phyloP scores from a whole-genome alignment of 2,888 invertebrate genomes.

The Sarcophaga variegata region DNA sequence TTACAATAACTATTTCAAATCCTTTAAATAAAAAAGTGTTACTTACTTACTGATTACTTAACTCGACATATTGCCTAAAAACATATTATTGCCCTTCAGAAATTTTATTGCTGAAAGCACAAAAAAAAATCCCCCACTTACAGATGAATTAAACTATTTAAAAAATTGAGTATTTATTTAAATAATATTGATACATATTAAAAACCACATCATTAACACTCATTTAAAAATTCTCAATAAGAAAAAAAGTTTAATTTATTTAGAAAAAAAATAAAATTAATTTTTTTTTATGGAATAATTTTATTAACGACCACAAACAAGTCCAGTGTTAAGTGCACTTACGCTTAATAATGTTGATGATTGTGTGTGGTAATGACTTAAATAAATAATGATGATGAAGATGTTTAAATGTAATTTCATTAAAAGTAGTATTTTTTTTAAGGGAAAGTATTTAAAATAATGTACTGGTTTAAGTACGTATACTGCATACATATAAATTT shows the following conservation, averaged over 20 bases:
- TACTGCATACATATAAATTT: too few relatives aligned
- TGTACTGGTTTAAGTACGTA: too few relatives aligned
- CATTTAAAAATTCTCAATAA: background rate
- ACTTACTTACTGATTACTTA: too few relatives aligned
- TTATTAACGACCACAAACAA: background rate
- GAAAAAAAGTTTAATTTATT: background rate
- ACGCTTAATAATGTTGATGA: background rate
- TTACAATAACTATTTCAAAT: too few relatives aligned
- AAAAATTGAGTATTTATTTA: background rate
- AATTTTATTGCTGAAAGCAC: background rate
- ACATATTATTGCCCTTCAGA: background rate
- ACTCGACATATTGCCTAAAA: background rate
- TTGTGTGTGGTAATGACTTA: background rate
- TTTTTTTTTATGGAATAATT: background rate
- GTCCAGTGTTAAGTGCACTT: background rate
- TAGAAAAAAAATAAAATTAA: background rate
- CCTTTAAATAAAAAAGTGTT: too few relatives aligned
- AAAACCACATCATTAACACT: constrained; percentile 36
- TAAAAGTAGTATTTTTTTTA: background rate
- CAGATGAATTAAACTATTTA: background rate
- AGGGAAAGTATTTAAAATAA: too few relatives aligned
- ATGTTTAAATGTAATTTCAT: background rate
- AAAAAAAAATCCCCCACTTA: background rate
- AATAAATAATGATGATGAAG: background rate
- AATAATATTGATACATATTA: background rate